Evolutionary conservation across 2,797 vertebrate genomes (phyloP).

Genomic region (Xiphophorus birchmanni): DNA sequence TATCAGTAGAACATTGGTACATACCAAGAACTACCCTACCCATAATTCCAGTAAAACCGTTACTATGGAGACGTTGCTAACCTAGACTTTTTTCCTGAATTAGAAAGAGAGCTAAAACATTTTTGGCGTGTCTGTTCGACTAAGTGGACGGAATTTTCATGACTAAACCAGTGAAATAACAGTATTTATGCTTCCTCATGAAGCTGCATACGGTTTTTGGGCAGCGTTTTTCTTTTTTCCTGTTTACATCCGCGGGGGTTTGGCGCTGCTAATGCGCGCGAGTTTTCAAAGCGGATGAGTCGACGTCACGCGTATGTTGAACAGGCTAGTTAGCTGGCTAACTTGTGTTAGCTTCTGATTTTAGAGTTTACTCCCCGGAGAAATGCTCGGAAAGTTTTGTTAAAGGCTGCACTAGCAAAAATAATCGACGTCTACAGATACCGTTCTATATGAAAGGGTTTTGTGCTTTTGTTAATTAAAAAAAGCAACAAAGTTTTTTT

Average conservation of each 20-base stretch:
- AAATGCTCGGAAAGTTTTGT: not conserved
- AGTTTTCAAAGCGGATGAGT: slow-evolving; percentile 79
- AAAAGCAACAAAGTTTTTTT: not conserved
- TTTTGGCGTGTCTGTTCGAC: rapidly evolving
- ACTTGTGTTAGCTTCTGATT: slow-evolving; percentile 6
- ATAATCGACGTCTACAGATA: no score
- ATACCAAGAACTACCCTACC: slow-evolving; percentile 48
- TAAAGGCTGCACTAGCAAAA: rapidly evolving
- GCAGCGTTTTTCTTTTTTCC: not conserved
- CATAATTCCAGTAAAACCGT: slow-evolving; percentile 24
- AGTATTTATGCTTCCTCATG: no score
- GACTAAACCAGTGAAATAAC: not conserved
- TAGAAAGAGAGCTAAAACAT: not conserved
- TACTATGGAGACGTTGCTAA: slow-evolving; percentile 35
- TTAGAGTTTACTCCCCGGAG: not conserved
- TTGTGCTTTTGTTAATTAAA: not conserved
- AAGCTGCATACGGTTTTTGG: not conserved
- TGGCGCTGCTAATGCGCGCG: slow-evolving; percentile 81
- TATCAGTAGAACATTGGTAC: not conserved
- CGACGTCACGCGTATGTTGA: not conserved
- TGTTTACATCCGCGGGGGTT: slow-evolving; percentile 15
- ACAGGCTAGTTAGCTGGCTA: slow-evolving; percentile 31
- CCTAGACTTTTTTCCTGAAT: not conserved
- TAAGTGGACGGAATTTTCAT: rapidly evolving
- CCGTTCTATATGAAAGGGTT: rapidly evolving